phyloP scores from a whole-genome alignment of 30 jellyfish, hydroid and myxozoan genomes.

The Hydractinia echinata region DNA sequence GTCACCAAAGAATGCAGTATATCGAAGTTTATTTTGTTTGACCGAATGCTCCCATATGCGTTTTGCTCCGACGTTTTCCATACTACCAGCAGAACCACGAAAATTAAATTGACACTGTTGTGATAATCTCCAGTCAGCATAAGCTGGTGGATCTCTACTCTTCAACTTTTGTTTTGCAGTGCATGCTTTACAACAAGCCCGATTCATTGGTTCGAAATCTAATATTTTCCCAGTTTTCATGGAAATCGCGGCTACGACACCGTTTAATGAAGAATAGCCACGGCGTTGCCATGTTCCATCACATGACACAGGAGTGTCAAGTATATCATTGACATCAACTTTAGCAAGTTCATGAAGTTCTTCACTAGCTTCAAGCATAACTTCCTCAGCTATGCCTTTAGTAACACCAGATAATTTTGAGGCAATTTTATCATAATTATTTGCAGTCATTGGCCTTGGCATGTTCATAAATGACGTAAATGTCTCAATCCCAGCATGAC shows the following conservation, averaged over 20 bases:
- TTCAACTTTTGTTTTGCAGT: slow-evolving; percentile 1
- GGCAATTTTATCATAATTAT: no score
- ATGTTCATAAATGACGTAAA: no score
- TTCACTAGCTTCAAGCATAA: no score
- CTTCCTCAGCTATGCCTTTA: no score
- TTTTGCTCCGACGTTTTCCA: slow-evolving; percentile 11
- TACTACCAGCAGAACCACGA: slow-evolving; percentile 2
- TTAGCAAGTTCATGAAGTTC: no score
- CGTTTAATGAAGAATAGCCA: slow-evolving; percentile 3
- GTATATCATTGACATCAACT: no score
- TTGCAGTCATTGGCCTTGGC: no score
- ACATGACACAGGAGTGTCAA: no score
- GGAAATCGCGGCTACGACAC: slow-evolving; percentile 14
- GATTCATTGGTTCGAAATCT: slow-evolving; percentile 5
- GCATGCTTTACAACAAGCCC: slow-evolving; percentile 2
- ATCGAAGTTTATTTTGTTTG: slow-evolving; percentile 1
- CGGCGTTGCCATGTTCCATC: no score
- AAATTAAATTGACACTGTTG: not conserved
- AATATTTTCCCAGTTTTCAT: not conserved
- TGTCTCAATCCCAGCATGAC: no score
- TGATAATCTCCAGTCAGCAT: slow-evolving; percentile 7
- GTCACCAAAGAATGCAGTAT: slow-evolving; percentile 39
- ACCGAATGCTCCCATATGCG: slow-evolving; percentile 19
- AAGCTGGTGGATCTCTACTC: slow-evolving; percentile 11
- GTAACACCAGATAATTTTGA: no score